Evolutionary conservation across 2,113 vertebrate genomes (phyloP).

Genomic region (Poecile atricapillus): DNA sequence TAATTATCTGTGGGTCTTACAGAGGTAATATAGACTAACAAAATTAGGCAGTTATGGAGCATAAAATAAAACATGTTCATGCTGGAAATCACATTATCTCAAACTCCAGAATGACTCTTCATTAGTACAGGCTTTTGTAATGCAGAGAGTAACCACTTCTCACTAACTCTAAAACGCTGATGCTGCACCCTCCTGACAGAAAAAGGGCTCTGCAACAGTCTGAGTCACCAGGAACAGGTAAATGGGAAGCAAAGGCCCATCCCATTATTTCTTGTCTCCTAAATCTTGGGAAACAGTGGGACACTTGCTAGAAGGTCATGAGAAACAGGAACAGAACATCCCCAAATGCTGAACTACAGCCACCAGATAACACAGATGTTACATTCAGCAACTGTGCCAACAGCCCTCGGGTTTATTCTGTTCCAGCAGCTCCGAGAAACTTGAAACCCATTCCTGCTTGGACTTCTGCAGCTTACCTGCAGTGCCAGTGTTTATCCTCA

Average conservation of each 20-base stretch:
- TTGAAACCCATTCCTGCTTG: accelerated
- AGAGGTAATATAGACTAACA: background rate
- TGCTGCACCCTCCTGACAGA: background rate
- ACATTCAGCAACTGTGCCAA: background rate
- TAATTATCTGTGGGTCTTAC: background rate
- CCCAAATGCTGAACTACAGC: background rate
- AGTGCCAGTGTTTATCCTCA: conserved; percentile 27
- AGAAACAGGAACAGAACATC: background rate
- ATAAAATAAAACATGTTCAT: background rate
- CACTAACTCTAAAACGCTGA: background rate
- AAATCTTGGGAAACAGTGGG: background rate
- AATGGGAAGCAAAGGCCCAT: background rate
- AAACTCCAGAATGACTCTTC: background rate
- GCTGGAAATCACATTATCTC: background rate
- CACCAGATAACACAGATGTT: background rate
- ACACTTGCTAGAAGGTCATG: background rate
- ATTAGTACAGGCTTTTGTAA: background rate
- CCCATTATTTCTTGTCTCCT: background rate
- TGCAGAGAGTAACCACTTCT: background rate
- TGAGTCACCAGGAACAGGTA: background rate
- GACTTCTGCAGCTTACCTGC: conserved; percentile 52
- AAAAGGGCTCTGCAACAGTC: background rate
- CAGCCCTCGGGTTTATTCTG: background rate
- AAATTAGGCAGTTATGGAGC: background rate
- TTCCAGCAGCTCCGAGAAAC: background rate